Percentiles rank a stretch among this genome's conserved stretches.
Conservation (phyloP, 2,113 vertebrate species). For the Hypocryptadius cinnamomeus region DNA sequence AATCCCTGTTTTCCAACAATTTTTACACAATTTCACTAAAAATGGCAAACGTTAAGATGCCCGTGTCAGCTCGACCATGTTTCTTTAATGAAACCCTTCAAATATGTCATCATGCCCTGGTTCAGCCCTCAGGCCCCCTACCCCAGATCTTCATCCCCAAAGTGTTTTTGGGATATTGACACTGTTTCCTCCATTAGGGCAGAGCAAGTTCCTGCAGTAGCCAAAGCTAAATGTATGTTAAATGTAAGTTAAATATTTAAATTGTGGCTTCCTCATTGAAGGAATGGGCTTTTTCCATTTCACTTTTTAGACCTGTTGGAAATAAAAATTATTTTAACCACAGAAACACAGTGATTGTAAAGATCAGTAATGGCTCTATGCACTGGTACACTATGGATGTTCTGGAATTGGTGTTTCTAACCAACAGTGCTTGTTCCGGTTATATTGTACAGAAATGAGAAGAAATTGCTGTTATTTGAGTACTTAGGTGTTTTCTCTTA, state of each 20-base stretch:
- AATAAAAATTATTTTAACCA: background rate
- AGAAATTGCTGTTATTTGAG: background rate
- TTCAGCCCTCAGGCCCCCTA: background rate
- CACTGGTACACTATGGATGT: fast-evolving
- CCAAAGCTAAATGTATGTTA: background rate
- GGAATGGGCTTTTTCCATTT: background rate
- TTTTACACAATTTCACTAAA: background rate
- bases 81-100: background rate
- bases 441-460: background rate
- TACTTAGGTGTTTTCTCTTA: background rate
- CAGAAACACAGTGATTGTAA: background rate
- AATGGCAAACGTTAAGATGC: background rate
- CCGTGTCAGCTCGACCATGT: fast-evolving
- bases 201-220: no score
- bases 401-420: background rate
- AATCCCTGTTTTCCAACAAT: no score
- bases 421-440: background rate
- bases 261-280: fast-evolving
- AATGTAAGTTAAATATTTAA: background rate
- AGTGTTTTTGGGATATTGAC: background rate
- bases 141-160: no score
- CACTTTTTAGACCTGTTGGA: background rate
- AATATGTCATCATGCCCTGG: fast-evolving
- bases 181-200: background rate
- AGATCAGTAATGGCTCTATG: background rate